Base-by-base conservation (phyloP, 2,113 vertebrate species). In the Riparia riparia region DNA sequence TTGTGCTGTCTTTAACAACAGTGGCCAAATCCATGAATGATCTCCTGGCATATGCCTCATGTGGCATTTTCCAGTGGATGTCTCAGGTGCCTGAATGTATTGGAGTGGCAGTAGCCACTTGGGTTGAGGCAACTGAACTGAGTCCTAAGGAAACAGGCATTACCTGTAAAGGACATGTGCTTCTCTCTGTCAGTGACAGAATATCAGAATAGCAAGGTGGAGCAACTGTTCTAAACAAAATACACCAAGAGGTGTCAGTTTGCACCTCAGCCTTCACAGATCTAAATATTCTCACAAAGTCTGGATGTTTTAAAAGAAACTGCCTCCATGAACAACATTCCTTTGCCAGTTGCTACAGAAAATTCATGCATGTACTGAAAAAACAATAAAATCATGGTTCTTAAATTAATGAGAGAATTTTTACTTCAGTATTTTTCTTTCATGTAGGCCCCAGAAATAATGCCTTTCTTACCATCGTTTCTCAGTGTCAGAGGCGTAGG, bases 401-500 rank as follows among this genome's bases (percentile, higher is more conserved):
- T 69, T 77, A 76, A 87, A 60, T 76, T 60, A 87, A 34, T n/a
- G 61, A 10, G 3, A 58, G 8, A n/a, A 34, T 19, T 50, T 90
- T 74, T 89, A 53, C 9, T 61, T 87, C 13, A 5, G 16, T 53
- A 28, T 74, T 73, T 84, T 87, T 73, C 7, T 74, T 44, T 6
- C 7, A 15, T 57, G 16, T 26, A 12, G 25, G 47, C 61, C 9
- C 12, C 18, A 54, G 45, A 88, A 83, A 82, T 24, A 29, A 54
- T 34, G 6, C 7, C 8, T 86, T 86, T 93, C 99, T 99, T 97
- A 99, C 99, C 99, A 51, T 99, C 99, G 0, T 99, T 99, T 94
- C 98, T 98, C 16, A 99, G 98, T 3, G 99, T 99, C 66, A 99
- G 98, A 17, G 99, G 99, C 14, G 99, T 99, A 37, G 99, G 99